Percentiles rank a stretch among this genome's conserved stretches.
Evolutionary conservation across 2,888 invertebrate genomes (phyloP).

Genomic region (Dusona sp.): DNA sequence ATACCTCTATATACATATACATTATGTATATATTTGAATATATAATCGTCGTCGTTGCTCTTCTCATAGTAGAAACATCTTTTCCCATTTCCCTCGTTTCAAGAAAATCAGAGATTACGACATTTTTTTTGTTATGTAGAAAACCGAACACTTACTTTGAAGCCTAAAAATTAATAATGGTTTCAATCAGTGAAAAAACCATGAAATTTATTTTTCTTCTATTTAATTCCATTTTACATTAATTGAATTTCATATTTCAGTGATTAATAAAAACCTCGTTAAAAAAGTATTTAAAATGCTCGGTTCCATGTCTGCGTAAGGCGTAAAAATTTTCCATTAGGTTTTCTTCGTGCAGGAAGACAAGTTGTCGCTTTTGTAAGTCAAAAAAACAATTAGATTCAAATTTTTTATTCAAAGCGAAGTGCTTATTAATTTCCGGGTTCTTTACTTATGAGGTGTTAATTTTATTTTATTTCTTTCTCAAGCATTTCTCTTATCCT

Average conservation of each 20-base stretch:
- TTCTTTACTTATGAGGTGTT: background rate
- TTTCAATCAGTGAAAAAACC: background rate
- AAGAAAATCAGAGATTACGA: background rate
- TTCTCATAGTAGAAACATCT: background rate
- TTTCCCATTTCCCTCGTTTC: background rate
- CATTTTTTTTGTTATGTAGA: background rate
- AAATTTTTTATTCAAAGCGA: background rate
- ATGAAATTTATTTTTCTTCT: background rate
- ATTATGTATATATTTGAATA: conserved; percentile 3
- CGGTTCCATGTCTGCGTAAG: background rate
- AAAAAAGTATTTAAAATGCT: background rate
- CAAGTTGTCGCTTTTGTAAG: background rate
- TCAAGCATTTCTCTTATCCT: background rate
- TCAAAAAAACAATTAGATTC: background rate
- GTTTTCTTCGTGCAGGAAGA: background rate
- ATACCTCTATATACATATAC: background rate
- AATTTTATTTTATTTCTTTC: background rate
- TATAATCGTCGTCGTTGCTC: background rate
- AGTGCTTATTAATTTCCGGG: background rate
- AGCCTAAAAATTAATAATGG: background rate
- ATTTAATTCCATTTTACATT: background rate
- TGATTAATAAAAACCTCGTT: background rate
- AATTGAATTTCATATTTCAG: background rate
- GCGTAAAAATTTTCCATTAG: background rate
- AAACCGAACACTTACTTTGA: background rate